Conservation (phyloP, 2,113 vertebrate genomes). For the Hoplias malabaricus region DNA sequence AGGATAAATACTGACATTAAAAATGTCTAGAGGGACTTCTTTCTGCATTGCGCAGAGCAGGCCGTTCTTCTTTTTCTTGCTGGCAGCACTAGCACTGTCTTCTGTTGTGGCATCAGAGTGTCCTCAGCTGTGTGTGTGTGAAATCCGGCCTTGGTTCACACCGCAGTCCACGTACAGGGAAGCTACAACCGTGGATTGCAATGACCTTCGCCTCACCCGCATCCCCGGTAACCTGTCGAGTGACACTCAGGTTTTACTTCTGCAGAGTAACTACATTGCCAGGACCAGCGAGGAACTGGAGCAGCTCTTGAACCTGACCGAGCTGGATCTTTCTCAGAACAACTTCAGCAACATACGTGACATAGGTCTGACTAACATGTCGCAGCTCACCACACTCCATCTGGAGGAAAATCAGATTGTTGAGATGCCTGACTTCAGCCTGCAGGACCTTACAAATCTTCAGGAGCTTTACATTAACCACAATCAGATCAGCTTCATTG, state of each 20-base stretch:
- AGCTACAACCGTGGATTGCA: constrained; percentile 96
- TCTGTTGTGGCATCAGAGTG: constrained; percentile 82
- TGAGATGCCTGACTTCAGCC: constrained; percentile 90
- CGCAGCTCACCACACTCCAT: constrained; percentile 93
- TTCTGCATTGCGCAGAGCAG: constrained; percentile 64
- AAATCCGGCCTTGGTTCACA: constrained; percentile 97
- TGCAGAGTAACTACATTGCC: constrained; percentile 97
- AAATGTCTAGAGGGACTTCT: constrained; percentile 78
- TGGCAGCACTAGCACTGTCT: constrained; percentile 73
- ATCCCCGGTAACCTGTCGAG: constrained; percentile 92
- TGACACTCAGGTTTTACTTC: constrained; percentile 95
- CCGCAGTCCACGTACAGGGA: constrained; percentile 97
- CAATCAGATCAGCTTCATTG: constrained; percentile 94
- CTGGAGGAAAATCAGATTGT: constrained; percentile 95
- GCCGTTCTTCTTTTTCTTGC: constrained; percentile 75
- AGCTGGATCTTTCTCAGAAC: constrained; percentile 96
- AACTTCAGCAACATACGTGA: constrained; percentile 92
- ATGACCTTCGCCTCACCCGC: constrained; percentile 91
- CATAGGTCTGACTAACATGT: constrained; percentile 90
- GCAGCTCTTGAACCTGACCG: constrained; percentile 92
- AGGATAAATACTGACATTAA: constrained; percentile 51
- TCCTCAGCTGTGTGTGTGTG: constrained; percentile 94
- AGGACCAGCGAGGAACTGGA: constrained; percentile 88
- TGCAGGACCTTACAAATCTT: constrained; percentile 90
- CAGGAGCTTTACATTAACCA: constrained; percentile 99